phyloP scores from a whole-genome alignment of 2,113 vertebrate genomes.

The Oryzias woworae region DNA sequence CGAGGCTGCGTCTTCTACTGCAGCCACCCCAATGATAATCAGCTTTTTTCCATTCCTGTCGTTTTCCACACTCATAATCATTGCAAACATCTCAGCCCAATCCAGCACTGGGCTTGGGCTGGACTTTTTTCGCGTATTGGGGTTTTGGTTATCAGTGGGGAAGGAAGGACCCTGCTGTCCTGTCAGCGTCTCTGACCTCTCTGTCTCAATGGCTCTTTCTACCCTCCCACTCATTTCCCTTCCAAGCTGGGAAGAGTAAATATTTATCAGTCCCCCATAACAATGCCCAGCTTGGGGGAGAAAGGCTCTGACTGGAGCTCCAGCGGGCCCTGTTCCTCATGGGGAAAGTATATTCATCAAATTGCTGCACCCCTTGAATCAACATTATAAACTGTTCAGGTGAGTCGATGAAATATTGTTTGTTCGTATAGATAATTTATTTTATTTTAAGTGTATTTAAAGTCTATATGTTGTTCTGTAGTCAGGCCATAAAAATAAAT shows the following conservation, averaged over 20 bases:
- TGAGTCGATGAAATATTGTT: too few species aligned
- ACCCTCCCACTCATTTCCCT: conserved; percentile 78
- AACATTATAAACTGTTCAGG: too few species aligned
- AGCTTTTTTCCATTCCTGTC: conserved; percentile 7
- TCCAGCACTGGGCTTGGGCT: conserved; percentile 2
- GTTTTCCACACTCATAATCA: background rate
- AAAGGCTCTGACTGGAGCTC: conserved; percentile 74
- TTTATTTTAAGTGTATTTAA: too few species aligned
- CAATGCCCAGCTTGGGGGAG: conserved; percentile 77
- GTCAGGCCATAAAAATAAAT: too few species aligned
- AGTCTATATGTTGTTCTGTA: too few species aligned
- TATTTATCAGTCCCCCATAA: conserved; percentile 83
- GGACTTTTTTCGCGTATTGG: conserved; percentile 48
- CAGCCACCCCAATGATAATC: conserved; percentile 15
- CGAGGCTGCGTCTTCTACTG: conserved; percentile 12
- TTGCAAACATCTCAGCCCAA: conserved; percentile 7
- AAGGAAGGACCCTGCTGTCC: conserved; percentile 58
- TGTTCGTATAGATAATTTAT: too few species aligned
- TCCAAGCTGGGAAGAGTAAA: conserved; percentile 90
- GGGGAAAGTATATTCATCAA: too few species aligned
- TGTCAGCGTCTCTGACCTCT: conserved; percentile 66
- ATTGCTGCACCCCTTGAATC: too few species aligned
- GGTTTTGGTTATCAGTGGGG: conserved; percentile 51
- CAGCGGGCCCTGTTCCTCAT: conserved; percentile 27
- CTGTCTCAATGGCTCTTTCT: conserved; percentile 75